These are phyloP conservation scores for Epirrhoe tristata DNA, from an alignment of 2,888 invertebrate species.

Conservation along the genomic window DNA sequence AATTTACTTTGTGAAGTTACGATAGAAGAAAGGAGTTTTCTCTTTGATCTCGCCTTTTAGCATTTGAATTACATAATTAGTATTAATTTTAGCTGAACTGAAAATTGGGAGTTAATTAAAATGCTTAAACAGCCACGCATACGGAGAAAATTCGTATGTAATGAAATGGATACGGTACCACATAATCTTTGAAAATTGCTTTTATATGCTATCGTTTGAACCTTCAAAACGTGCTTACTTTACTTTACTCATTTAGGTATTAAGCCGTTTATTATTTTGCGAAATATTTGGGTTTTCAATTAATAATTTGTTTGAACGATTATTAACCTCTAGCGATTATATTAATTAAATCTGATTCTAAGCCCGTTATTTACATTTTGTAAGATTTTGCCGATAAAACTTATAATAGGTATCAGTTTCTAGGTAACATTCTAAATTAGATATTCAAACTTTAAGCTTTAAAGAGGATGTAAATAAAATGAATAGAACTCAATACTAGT, in stretches of 20 bases:
- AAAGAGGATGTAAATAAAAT: too few relatives aligned
- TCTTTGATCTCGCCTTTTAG: slow-evolving; percentile 60
- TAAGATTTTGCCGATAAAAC: background rate
- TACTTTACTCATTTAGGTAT: slow-evolving; percentile 10
- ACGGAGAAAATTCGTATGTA: slow-evolving; percentile 19
- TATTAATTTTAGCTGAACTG: slow-evolving; percentile 55
- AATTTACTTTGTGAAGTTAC: slow-evolving; percentile 59
- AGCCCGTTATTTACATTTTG: background rate
- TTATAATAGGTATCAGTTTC: background rate
- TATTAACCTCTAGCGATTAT: background rate
- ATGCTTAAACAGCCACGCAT: slow-evolving; percentile 44
- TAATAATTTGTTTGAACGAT: background rate
- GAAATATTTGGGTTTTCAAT: background rate
- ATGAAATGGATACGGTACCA: slow-evolving; percentile 30
- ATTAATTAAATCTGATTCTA: background rate
- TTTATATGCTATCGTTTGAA: slow-evolving; percentile 23
- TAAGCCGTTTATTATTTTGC: slow-evolving; percentile 2
- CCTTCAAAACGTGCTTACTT: slow-evolving; percentile 8
- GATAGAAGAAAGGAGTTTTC: slow-evolving; percentile 54
- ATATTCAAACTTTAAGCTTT: too few relatives aligned
- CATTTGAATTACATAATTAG: slow-evolving; percentile 62
- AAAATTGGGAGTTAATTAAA: slow-evolving; percentile 58
- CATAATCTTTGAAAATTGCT: slow-evolving; percentile 32
- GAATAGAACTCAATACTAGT: too few relatives aligned
- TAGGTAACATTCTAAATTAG: too few relatives aligned